Base-by-base conservation (phyloP, 2,888 invertebrate genomes). In the Xestobium rufovillosum region DNA sequence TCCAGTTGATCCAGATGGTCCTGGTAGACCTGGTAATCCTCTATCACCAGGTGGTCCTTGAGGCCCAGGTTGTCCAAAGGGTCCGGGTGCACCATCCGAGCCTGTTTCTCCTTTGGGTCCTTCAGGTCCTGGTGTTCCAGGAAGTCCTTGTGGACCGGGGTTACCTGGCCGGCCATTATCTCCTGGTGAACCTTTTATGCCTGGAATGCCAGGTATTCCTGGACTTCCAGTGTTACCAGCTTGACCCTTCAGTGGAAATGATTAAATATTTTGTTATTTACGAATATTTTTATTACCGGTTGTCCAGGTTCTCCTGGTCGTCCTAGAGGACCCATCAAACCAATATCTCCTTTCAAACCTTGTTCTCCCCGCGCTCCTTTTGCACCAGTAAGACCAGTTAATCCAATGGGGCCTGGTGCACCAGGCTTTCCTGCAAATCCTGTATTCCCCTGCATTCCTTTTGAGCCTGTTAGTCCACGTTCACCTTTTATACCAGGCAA, bases 31-130 rank as follows among this genome's bases (percentile, higher is more conserved):
- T 12, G 81, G 79, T 33, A 78, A 53, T 3, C 73, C 83, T 50
- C 80, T 69, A 39, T 83, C 79, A 4, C 87, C 87, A 38, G 73
- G 57, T 0, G 74, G 66, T 9, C 84, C 88, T 33, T 76, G 72
- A 0, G 79, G 76, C 10, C 87, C 88, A 42, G 69, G 63, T n/a
- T 72, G 73, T 4, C 86, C 88, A 31, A 74, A 67, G 1, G 74
- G 73, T 9, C 91, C 90, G 28, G 75, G 53, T 32, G 78, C 72
- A 3, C 86, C 80, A 53, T 77, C 77, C 16, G 72, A 71, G 9
- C 84, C 83, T 29, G 75, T 68, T 54, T 85, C 84, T 8, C 87
- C 89, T 62, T 84, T 86, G 13, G 70, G 65, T 28, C 86, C 86
- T 54, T 85, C 83, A 3, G 68, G 56, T 17, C 88, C 89, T 9